phyloP scores from a whole-genome alignment of 2,888 invertebrate species.

The Aethes cnicana region DNA sequence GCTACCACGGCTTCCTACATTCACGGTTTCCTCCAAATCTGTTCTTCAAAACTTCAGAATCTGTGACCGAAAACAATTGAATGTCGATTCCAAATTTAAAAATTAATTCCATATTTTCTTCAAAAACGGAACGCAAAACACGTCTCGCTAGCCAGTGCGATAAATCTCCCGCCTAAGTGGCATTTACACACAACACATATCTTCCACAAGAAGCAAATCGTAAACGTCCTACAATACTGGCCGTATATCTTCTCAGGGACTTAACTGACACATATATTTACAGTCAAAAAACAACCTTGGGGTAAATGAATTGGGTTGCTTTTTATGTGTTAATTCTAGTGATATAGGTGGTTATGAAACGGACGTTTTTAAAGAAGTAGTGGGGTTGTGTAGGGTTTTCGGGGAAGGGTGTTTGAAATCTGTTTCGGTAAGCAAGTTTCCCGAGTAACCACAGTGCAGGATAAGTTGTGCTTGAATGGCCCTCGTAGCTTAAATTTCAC shows the following conservation, averaged over 20 bases:
- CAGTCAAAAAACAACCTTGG: too few species aligned
- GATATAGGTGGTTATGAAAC: too few species aligned
- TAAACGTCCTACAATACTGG: constrained; percentile 65
- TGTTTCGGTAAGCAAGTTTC: neutral
- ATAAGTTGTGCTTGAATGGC: too few species aligned
- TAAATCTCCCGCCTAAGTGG: constrained; percentile 76
- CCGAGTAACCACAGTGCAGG: too few species aligned
- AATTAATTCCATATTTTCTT: constrained; percentile 13
- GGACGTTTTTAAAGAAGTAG: constrained; percentile 36
- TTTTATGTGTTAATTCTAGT: too few species aligned
- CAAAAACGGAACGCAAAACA: constrained; percentile 39
- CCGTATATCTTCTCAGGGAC: constrained; percentile 39
- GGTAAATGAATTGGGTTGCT: too few species aligned
- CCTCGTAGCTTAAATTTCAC: too few species aligned
- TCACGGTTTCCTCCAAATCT: too few species aligned
- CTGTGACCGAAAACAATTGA: neutral
- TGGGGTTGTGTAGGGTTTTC: neutral
- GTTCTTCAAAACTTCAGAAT: neutral
- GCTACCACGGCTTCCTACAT: too few species aligned
- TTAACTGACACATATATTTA: too few species aligned
- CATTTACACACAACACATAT: constrained; percentile 75
- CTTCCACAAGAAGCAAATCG: constrained; percentile 67
- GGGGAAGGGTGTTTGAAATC: neutral
- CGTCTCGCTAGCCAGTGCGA: constrained; percentile 51
- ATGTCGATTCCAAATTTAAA: constrained; percentile 15